Base-by-base conservation (phyloP, 2,888 invertebrate genomes). In the Blastobasis adustella region DNA sequence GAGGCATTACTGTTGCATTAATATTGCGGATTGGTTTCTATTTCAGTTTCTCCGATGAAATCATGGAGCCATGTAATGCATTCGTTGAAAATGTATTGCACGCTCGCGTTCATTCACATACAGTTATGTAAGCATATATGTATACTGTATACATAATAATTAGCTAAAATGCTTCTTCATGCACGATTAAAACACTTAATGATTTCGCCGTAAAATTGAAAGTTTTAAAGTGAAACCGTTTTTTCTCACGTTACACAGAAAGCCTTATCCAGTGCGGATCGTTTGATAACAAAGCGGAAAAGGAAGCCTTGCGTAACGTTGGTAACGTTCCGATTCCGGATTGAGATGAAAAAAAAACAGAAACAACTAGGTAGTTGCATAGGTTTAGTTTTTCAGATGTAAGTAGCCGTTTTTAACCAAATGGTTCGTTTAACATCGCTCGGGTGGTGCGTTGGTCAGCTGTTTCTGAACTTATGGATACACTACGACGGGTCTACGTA, bases 21-120 rank as follows among this genome's bases (percentile, higher is more conserved):
- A 23, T 23, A 23, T 23, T 23, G 23, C 23, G 23, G 23, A 23
- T 51, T 49, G 50, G 53, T 55, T 60, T 57, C 56, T 49, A 51
- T 62, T 61, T 61, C 59, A 54, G 67, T 81, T 79, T 82, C 78
- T 71, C 74, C 78, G 73, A 80, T 72, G 58, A 67, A 67, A 70
- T 67, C 69, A 65, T 52, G 58, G 60, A 60, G 64, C 68, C 65
- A 59, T 66, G 62, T 59, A 68, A 57, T 63, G 58, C 55, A 56
- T 63, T 58, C 55, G 54, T 60, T 55, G 67, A 66, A 62, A 63
- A 61, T 60, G 58, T 59, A 61, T 56, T 55, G 61, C 76, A 76
- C 72, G 77, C 73, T 23, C 23, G 55, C 70, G 59, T 57, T 61
- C 67, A 63, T 60, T 54, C 55, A 64, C 60, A 55, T 55, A 60